These are phyloP conservation scores for Mesorhabditis spiculigera DNA, from an alignment of 2,888 invertebrate species.

Conservation along the genomic window DNA sequence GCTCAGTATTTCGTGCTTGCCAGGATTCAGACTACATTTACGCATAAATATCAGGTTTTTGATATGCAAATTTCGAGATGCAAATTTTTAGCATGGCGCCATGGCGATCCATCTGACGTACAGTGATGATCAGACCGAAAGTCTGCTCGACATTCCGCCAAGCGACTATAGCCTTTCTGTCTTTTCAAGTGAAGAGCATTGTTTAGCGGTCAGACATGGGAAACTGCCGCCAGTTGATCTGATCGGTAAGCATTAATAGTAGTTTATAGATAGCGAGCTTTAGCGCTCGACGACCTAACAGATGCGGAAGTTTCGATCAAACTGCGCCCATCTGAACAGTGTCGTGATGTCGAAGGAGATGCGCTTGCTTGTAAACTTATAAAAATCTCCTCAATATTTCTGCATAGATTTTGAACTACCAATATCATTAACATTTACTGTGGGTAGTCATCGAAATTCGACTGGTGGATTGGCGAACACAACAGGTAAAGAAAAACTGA, in stretches of 20 bases:
- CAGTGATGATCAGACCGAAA: not conserved
- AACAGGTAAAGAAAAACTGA: constrained; percentile 1
- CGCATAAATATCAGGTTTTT: not conserved
- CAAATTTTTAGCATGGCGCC: not conserved
- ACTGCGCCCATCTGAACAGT: not conserved
- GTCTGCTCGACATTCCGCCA: not conserved
- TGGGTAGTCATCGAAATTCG: constrained; percentile 1
- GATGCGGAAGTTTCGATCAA: not conserved
- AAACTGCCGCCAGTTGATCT: not conserved
- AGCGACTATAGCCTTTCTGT: constrained; percentile 1
- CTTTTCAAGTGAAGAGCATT: constrained; percentile 1
- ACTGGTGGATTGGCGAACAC: not conserved
- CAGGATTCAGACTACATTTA: not conserved
- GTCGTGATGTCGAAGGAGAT: not conserved
- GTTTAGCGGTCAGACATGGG: not conserved
- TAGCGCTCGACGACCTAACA: not conserved
- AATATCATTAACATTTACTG: not conserved
- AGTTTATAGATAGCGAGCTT: not conserved
- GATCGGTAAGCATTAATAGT: not conserved
- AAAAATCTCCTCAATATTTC: not conserved
- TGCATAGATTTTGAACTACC: not conserved
- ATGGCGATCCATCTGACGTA: not conserved
- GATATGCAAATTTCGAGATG: not conserved
- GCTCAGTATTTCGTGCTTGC: not conserved
- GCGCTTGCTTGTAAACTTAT: not conserved